Conservation (phyloP, 2,888 invertebrate species). For the Drosophila niveifrons region DNA sequence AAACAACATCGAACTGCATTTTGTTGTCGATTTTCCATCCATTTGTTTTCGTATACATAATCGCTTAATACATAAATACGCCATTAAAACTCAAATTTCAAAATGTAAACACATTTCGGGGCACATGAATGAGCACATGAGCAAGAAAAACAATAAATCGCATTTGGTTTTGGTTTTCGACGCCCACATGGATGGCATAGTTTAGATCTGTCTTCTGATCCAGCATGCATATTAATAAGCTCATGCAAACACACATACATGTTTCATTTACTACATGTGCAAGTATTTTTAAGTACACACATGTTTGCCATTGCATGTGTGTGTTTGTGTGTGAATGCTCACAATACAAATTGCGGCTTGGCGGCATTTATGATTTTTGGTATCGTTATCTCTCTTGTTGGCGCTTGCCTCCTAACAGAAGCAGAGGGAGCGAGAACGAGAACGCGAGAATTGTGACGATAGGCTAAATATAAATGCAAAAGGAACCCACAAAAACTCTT, state of each 20-base stretch:
- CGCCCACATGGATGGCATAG: conserved; percentile 65
- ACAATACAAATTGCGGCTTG: conserved; percentile 67
- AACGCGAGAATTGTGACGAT: conserved; percentile 38
- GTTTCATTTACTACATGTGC: background rate
- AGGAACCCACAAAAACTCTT: conserved; percentile 52
- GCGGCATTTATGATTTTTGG: conserved; percentile 50
- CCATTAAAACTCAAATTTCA: conserved; percentile 49
- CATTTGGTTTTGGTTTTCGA: conserved; percentile 27
- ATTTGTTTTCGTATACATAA: conserved; percentile 26
- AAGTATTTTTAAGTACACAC: conserved; percentile 32
- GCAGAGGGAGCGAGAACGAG: conserved; percentile 6
- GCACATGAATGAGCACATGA: conserved; percentile 1
- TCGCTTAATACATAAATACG: conserved; percentile 35
- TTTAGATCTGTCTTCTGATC: conserved; percentile 25
- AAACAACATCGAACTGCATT: conserved; percentile 35
- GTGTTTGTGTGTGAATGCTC: conserved; percentile 36
- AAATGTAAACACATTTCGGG: conserved; percentile 55
- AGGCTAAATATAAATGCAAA: conserved; percentile 62
- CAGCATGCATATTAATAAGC: conserved; percentile 18
- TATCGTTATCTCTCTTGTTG: conserved; percentile 51
- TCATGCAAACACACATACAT: conserved; percentile 2
- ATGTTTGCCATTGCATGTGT: conserved; percentile 8
- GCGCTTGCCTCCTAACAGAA: background rate
- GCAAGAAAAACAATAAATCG: conserved; percentile 34
- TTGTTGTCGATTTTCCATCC: conserved; percentile 23